Base-by-base conservation (phyloP, 2,113 vertebrate species). In the Oriolus oriolus region DNA sequence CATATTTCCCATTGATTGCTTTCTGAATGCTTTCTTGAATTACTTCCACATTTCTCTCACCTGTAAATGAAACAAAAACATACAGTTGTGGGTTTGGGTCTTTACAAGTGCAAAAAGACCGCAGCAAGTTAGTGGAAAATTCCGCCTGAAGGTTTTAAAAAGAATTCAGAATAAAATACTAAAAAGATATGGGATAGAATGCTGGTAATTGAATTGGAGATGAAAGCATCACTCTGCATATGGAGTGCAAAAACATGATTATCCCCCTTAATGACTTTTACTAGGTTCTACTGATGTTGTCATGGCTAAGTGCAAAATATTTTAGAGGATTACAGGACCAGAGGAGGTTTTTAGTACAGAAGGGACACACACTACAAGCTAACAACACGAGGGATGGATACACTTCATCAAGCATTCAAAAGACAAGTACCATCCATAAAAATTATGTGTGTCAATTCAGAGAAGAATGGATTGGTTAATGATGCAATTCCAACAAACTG, bases 1-100 rank as follows among this genome's bases (percentile, higher is more conserved):
- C 98, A 19, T 98, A 99, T 39, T 89, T 98, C 44, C 97, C 98
- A 16, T 69, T 49, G 23, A 98, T 93, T 27, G 98, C 98, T 33
- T 95, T 23, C n/a, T 30, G 91, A 68, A 99, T 68, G 1, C 98
- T 99, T 23, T 97, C 18, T 95, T 98, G 98, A 93, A 99, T 99
- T 9, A 1, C 35, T 6, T 11, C 21, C 23, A 80, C 79, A 7
- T 75, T 7, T 11, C 2, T 95, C 75, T 76, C 97, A 65, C 98
- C 99, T 99, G 81, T 70, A 85, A 83, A 85, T 23, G 65, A 92
- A 93, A 90, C 35, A 81, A 70, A 71, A 82, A 75, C 35, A 70
- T 14, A 35, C 5, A 0, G 0, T 14, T 42, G 20, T 26, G 56
- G 35, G 14, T 4, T 64, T 80, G 28, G 16, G 7, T n/a, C 59